Conservation (phyloP, 2,113 vertebrate species). For the Psittacara wagleri region DNA sequence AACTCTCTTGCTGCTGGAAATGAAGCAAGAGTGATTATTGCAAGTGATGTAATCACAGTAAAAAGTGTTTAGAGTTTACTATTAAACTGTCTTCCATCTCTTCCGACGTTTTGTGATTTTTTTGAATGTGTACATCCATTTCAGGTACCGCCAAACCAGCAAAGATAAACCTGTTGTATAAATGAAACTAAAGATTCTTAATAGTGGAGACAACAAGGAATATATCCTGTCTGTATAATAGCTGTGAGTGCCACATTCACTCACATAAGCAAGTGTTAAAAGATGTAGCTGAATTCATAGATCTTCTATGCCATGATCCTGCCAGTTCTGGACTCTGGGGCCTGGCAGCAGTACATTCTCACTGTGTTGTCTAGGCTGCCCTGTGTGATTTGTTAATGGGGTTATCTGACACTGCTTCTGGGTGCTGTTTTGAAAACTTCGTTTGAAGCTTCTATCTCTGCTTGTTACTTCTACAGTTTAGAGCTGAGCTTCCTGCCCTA, state of each 20-base stretch:
- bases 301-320: not conserved
- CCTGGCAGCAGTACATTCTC: not conserved
- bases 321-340: not conserved
- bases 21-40: not conserved
- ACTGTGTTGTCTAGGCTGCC: not conserved
- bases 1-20: not conserved
- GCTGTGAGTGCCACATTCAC: not conserved
- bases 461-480: not conserved
- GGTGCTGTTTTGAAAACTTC: not conserved
- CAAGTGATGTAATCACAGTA: not conserved
- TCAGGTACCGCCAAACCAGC: not conserved
- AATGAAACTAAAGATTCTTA: not conserved
- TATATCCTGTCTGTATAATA: not conserved
- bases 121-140: not conserved
- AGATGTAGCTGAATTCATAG: not conserved
- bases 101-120: not conserved
- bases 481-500: not conserved
- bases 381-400: accelerated
- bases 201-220: not conserved
- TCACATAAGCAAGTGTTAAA: not conserved
- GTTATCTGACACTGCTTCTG: not conserved
- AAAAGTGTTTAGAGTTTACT: not conserved
- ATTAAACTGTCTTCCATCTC: conserved; percentile 8
- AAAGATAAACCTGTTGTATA: not conserved
- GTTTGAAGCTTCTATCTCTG: not conserved